Percentiles rank a stretch among this genome's conserved stretches.
These are phyloP conservation scores for Lates japonicus DNA, from an alignment of 2,797 vertebrate genomes.

Conservation along the genomic window DNA sequence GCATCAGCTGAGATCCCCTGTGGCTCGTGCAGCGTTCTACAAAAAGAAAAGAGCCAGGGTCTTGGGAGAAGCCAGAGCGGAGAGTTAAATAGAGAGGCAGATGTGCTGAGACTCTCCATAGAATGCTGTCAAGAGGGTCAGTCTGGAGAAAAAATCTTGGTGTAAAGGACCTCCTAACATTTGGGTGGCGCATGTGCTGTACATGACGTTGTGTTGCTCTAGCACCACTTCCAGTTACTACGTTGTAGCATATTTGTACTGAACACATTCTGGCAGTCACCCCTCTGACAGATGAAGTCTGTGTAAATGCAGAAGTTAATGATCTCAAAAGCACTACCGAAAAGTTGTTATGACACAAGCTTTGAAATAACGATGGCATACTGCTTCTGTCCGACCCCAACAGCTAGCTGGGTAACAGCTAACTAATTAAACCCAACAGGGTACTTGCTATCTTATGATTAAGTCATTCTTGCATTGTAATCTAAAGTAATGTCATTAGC, in stretches of 20 bases:
- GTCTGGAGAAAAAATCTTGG: conserved; percentile 24
- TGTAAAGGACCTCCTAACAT: conserved; percentile 24
- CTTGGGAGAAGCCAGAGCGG: conserved; percentile 40
- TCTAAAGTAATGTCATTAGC: neutral
- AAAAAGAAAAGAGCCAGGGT: conserved; percentile 36
- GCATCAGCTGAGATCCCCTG: conserved; percentile 65
- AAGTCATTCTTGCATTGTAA: neutral
- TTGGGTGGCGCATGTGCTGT: neutral
- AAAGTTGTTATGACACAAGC: conserved; percentile 9
- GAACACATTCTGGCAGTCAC: neutral
- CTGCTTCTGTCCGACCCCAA: neutral
- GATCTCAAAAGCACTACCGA: conserved; percentile 17
- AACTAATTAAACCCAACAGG: neutral
- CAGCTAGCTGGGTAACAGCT: neutral
- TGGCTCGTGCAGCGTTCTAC: conserved; percentile 43
- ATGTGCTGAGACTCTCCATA: conserved; percentile 46
- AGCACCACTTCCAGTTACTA: neutral
- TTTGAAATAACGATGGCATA: conserved; percentile 1
- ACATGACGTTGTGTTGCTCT: neutral
- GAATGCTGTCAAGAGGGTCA: conserved; percentile 43
- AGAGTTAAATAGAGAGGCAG: conserved; percentile 58
- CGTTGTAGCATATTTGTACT: neutral
- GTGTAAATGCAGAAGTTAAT: neutral
- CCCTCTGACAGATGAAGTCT: conserved; percentile 9
- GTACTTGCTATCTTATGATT: neutral